Percentiles rank a stretch among this genome's conserved stretches.
Evolutionary conservation across 92 coral and sea anemone species (phyloP).

Genomic region (Umimayanthus chanpuru): DNA sequence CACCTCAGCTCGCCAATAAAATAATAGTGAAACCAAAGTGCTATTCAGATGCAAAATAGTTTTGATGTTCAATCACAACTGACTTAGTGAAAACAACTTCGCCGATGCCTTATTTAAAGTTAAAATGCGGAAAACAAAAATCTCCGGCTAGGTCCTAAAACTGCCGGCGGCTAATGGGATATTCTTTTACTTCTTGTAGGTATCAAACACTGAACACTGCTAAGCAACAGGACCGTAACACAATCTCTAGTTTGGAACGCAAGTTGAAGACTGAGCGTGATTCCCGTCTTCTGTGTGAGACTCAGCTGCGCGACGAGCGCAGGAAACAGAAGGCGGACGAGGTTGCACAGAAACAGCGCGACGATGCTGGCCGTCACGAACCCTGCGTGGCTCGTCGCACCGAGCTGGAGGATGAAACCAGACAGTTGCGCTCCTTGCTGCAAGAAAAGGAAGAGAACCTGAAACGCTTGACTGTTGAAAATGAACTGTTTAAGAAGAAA

Average conservation of each 20-base stretch:
- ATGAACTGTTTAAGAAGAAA: conserved; percentile 80
- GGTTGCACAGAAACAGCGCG: conserved; percentile 86
- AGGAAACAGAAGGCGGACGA: conserved; percentile 89
- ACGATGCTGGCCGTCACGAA: conserved; percentile 84
- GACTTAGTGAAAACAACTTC: no score
- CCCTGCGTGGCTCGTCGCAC: conserved; percentile 87
- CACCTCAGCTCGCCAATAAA: no score
- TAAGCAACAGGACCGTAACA: conserved; percentile 95
- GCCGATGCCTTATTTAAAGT: no score
- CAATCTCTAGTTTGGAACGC: conserved; percentile 85
- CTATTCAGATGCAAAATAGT: no score
- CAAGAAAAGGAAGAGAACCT: conserved; percentile 90
- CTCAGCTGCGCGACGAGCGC: conserved; percentile 96
- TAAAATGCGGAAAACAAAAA: no score
- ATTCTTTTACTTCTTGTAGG: conserved; percentile 44
- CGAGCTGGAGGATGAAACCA: conserved; percentile 91
- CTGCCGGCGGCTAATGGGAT: no score
- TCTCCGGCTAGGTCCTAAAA: no score
- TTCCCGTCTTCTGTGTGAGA: conserved; percentile 89
- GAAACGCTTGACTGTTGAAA: conserved; percentile 73
- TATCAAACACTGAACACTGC: conserved; percentile 76
- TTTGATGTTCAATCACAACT: no score
- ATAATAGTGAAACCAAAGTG: no score
- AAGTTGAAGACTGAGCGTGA: conserved; percentile 97
- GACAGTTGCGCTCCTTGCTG: conserved; percentile 73